A percentile compares a stretch with the other conserved stretches of the same genome.
Evolutionary conservation across 2,888 invertebrate species (phyloP).

Genomic region (Trachelus stipa): DNA sequence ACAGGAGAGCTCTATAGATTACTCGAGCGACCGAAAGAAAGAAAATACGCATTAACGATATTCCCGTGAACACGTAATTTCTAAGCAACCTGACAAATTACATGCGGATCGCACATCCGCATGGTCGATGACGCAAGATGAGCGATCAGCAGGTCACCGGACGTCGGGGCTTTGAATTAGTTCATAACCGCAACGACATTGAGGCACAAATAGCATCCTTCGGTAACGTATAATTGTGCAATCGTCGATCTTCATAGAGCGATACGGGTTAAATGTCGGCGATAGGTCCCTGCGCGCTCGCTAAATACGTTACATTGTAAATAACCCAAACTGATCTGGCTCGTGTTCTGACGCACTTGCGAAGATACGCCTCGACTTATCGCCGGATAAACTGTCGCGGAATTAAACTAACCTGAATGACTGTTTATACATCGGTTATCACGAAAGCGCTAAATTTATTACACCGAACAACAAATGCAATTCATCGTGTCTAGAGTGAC

Average conservation of each 20-base stretch:
- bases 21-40: neutral
- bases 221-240: neutral
- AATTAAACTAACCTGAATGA: neutral
- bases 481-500: neutral
- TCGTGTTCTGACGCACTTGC: neutral
- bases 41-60: neutral
- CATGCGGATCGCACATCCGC: neutral
- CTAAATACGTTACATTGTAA: neutral
- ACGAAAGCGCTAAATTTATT: neutral
- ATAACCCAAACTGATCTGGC: neutral
- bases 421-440: neutral
- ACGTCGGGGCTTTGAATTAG: constrained; percentile 9
- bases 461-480: neutral
- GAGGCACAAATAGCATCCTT: neutral
- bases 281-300: neutral
- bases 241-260: neutral
- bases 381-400: neutral
- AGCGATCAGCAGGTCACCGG: constrained; percentile 16
- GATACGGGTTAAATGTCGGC: neutral
- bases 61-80: neutral
- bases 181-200: neutral
- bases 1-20: neutral
- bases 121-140: neutral
- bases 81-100: neutral
- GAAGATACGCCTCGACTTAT: neutral